Percentiles rank a stretch among this genome's conserved stretches.
These are phyloP conservation scores for Macropis europaea DNA, from an alignment of 2,888 invertebrate genomes.

Conservation along the genomic window DNA sequence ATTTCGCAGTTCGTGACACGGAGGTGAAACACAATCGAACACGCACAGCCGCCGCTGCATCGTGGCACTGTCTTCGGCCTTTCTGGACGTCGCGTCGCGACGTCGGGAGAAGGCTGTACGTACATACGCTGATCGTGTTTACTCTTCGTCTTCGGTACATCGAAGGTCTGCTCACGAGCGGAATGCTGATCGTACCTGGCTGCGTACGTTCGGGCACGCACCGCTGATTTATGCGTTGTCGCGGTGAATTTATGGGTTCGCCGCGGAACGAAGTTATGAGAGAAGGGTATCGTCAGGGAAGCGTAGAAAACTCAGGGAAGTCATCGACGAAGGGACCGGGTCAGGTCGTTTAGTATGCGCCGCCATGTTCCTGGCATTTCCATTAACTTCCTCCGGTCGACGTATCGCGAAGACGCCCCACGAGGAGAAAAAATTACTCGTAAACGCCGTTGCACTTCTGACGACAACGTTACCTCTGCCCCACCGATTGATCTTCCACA, in stretches of 20 bases:
- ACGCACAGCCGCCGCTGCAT: too few relatives aligned
- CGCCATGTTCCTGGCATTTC: slow-evolving; percentile 43
- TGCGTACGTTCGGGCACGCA: slow-evolving; percentile 54
- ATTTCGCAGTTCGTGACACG: too few relatives aligned
- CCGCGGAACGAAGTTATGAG: slow-evolving; percentile 51
- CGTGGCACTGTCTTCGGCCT: too few relatives aligned
- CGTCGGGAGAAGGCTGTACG: too few relatives aligned
- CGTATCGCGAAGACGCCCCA: slow-evolving; percentile 38
- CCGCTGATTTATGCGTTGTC: slow-evolving; percentile 63
- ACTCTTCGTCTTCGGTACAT: slow-evolving; percentile 29
- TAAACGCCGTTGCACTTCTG: too few relatives aligned
- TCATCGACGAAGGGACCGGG: slow-evolving; percentile 34
- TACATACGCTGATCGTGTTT: slow-evolving; percentile 61
- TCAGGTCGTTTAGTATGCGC: slow-evolving; percentile 43
- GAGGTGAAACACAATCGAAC: too few relatives aligned
- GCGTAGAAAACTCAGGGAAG: slow-evolving; percentile 53
- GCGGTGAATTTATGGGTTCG: slow-evolving; percentile 60
- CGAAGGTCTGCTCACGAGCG: slow-evolving; percentile 47
- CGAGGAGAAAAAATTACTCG: slow-evolving; percentile 30
- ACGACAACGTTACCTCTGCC: too few relatives aligned
- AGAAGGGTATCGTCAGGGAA: slow-evolving; percentile 31
- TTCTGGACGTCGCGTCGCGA: too few relatives aligned
- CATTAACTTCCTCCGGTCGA: slow-evolving; percentile 37
- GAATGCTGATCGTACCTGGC: slow-evolving; percentile 39
- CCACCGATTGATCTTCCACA: too few relatives aligned